These are phyloP conservation scores for Neoniphon sammara DNA, from an alignment of 2,797 vertebrate species.

Conservation along the genomic window DNA sequence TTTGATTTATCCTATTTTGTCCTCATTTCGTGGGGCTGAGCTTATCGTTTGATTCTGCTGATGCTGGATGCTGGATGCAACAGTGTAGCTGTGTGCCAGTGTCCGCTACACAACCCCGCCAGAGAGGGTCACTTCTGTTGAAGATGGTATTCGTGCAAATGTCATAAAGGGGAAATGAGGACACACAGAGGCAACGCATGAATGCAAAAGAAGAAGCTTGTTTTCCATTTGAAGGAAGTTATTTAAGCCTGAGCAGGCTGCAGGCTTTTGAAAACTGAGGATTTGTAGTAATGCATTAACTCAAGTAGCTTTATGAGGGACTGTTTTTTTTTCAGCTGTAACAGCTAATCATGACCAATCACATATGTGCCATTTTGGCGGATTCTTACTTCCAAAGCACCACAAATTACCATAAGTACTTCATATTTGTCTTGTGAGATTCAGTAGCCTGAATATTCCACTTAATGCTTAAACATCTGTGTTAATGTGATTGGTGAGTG, in stretches of 20 bases:
- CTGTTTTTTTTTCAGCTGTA: background rate
- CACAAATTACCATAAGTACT: background rate
- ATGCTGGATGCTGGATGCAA: constrained; percentile 22
- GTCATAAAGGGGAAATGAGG: constrained; percentile 39
- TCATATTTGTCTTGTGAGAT: background rate
- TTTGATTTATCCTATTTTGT: constrained; percentile 46
- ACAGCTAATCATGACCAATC: background rate
- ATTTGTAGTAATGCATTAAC: background rate
- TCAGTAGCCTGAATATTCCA: too few relatives aligned
- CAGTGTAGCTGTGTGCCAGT: constrained; percentile 6
- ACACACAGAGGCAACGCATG: background rate
- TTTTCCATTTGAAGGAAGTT: constrained; percentile 11
- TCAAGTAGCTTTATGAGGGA: background rate
- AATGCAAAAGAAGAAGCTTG: constrained; percentile 1
- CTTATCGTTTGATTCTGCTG: constrained; percentile 50
- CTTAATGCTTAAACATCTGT: too few relatives aligned
- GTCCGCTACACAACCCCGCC: background rate
- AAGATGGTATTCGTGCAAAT: constrained; percentile 14
- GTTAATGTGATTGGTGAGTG: too few relatives aligned
- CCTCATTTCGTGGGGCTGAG: constrained; percentile 34
- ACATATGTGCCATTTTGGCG: background rate
- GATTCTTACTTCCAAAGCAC: background rate
- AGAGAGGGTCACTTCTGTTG: constrained; percentile 28
- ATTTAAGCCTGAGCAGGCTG: constrained; percentile 10
- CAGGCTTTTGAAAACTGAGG: constrained; percentile 9